Percentiles rank a stretch among this genome's conserved stretches.
phyloP scores from a whole-genome alignment of 2,113 vertebrate species.

The Cervus canadensis region DNA sequence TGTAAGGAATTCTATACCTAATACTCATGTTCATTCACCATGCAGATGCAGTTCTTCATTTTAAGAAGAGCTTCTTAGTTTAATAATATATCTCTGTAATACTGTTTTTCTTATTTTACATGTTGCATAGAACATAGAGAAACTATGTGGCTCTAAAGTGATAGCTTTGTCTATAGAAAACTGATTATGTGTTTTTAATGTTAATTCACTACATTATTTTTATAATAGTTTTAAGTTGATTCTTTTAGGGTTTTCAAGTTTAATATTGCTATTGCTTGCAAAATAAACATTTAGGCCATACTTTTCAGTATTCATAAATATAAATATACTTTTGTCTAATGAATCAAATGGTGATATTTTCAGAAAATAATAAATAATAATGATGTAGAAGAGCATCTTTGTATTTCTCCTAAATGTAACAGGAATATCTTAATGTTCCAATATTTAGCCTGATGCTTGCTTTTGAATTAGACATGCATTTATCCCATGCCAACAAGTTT shows the following conservation, averaged over 20 bases:
- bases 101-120: neutral
- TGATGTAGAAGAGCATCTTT: neutral
- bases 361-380: neutral
- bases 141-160: neutral
- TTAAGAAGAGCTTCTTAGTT: neutral
- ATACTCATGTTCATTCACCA: neutral
- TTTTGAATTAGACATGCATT: neutral
- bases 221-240: neutral
- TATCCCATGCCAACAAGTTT: neutral
- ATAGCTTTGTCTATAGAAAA: neutral
- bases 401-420: neutral
- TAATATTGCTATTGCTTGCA: neutral
- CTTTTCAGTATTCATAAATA: neutral
- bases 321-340: neutral
- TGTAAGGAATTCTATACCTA: neutral
- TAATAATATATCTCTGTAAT: neutral
- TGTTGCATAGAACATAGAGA: neutral
- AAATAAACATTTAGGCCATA: neutral
- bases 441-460: neutral
- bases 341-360: neutral
- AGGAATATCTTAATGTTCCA: neutral
- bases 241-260: neutral
- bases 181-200: neutral
- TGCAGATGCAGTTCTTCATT: neutral
- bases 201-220: neutral